Conservation (phyloP, 2,113 vertebrate genomes). For the Hyaena hyaena region DNA sequence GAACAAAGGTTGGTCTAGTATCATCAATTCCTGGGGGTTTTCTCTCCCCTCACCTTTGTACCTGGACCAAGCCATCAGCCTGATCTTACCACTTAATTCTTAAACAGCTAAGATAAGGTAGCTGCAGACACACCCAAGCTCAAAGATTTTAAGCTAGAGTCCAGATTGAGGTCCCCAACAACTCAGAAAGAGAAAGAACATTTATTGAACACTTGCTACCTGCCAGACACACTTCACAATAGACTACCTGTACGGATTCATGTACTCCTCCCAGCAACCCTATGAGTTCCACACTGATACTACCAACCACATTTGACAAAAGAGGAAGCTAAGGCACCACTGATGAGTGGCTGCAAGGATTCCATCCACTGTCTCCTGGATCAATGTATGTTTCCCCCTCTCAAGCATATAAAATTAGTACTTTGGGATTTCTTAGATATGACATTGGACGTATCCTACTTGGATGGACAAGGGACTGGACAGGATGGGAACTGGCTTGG, state of each 20-base stretch:
- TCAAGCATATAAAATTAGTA: background rate
- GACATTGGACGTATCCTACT: background rate
- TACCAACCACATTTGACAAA: background rate
- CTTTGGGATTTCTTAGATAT: background rate
- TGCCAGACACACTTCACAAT: background rate
- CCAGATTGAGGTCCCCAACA: background rate
- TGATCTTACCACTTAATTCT: background rate
- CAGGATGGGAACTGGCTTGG: background rate
- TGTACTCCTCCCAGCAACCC: background rate
- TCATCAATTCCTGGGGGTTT: background rate
- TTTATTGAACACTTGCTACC: background rate
- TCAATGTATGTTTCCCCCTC: background rate
- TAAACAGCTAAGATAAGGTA: background rate
- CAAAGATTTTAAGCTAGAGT: background rate
- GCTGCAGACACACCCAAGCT: background rate
- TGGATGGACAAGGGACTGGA: background rate
- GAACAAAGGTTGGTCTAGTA: background rate
- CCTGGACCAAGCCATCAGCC: background rate
- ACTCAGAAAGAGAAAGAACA: background rate
- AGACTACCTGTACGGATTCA: background rate
- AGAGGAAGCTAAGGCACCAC: background rate
- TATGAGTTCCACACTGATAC: background rate
- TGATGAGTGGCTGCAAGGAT: background rate
- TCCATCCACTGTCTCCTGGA: background rate
- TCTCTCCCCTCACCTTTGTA: background rate